Evolutionary conservation across 2,113 vertebrate genomes (phyloP).

Genomic region (Apteryx mantelli): DNA sequence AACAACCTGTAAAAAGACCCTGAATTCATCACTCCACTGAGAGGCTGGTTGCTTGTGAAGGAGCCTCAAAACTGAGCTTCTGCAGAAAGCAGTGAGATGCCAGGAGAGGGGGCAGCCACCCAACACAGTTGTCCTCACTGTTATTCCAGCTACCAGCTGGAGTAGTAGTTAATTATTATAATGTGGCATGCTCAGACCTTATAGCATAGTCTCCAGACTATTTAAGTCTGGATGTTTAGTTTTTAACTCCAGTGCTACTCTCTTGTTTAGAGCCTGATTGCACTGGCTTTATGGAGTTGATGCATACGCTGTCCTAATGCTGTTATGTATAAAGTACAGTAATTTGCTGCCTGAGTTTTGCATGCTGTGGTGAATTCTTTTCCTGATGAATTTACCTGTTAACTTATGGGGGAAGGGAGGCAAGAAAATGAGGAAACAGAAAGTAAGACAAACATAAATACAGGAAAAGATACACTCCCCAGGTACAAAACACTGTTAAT

Average conservation of each 20-base stretch:
- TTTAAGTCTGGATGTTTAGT: not conserved
- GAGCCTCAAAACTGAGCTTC: not conserved
- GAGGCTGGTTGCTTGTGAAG: not conserved
- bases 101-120: not conserved
- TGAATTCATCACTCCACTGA: accelerated
- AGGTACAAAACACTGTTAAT: not conserved
- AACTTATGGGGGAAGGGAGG: not conserved
- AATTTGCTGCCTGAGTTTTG: not conserved
- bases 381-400: not conserved
- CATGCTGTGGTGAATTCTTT: accelerated
- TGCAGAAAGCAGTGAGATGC: not conserved
- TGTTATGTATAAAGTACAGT: accelerated
- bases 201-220: accelerated
- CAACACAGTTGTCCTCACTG: accelerated
- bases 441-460: not conserved
- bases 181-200: accelerated
- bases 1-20: not conserved
- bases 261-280: not conserved
- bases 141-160: not conserved
- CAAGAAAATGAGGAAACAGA: not conserved
- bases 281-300: not conserved
- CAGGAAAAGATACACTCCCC: not conserved
- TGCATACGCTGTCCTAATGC: not conserved
- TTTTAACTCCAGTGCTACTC: not conserved
- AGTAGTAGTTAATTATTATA: accelerated